Evolutionary conservation across 2,113 vertebrate genomes (phyloP).

Genomic region (Mirza zaza): DNA sequence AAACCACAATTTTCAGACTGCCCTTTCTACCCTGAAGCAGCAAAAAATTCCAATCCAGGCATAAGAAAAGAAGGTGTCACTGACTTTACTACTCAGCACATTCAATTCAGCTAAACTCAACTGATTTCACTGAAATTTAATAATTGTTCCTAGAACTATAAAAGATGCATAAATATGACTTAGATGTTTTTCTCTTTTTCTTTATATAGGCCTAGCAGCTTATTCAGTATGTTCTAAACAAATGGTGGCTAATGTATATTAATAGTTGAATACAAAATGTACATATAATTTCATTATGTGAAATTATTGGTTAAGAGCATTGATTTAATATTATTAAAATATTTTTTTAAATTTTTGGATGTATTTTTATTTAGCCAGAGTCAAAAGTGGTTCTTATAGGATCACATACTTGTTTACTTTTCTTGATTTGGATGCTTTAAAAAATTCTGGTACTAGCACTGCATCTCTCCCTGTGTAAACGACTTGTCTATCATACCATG

Average conservation of each 20-base stretch:
- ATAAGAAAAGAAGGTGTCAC: not conserved
- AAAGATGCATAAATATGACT: not conserved
- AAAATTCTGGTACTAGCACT: not conserved
- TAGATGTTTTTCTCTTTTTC: not conserved
- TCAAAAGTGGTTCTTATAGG: not conserved
- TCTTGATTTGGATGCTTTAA: not conserved
- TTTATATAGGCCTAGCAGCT: not conserved
- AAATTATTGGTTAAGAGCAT: not conserved
- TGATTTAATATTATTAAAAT: not conserved
- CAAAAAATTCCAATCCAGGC: not conserved
- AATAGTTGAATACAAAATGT: not conserved
- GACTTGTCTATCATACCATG: not conserved
- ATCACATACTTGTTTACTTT: not conserved
- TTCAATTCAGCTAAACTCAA: not conserved
- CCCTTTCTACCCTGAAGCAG: not conserved
- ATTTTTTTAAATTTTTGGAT: not conserved
- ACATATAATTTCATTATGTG: not conserved
- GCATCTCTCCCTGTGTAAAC: not conserved
- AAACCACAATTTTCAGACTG: not conserved
- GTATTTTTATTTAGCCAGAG: not conserved
- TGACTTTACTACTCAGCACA: not conserved
- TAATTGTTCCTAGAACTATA: not conserved
- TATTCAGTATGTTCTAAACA: not conserved
- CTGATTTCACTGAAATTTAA: not conserved
- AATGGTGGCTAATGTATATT: not conserved